A percentile compares a stretch with the other conserved stretches of the same genome.
Evolutionary conservation across 1,140 invertebrate genomes (phyloP).

Genomic region (Papilio xuthus): DNA sequence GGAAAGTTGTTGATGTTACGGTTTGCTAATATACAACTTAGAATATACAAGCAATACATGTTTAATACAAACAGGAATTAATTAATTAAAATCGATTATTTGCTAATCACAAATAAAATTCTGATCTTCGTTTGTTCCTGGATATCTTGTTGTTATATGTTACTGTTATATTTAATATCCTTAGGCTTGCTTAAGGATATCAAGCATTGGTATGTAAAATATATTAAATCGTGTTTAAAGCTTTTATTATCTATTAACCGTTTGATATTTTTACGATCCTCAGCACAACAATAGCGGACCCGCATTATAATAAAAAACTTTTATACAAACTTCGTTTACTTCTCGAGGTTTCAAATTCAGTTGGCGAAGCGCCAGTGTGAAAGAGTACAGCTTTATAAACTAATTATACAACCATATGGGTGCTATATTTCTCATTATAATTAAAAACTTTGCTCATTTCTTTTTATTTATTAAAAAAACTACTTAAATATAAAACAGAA

Average conservation of each 20-base stretch:
- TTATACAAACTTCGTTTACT: slow-evolving; percentile 33
- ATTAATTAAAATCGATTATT: background rate
- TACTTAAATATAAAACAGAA: background rate
- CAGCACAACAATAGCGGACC: slow-evolving; percentile 32
- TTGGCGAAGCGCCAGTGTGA: slow-evolving; percentile 33
- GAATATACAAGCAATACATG: slow-evolving; percentile 4
- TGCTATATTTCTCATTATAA: slow-evolving; percentile 34
- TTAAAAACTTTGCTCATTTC: slow-evolving; percentile 23
- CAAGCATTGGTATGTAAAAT: background rate
- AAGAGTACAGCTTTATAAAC: slow-evolving; percentile 28
- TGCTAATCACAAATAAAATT: background rate
- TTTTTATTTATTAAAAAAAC: slow-evolving; percentile 1
- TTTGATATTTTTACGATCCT: slow-evolving; percentile 31
- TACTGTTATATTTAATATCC: too few species aligned
- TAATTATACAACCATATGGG: slow-evolving; percentile 30
- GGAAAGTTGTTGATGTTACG: slow-evolving; percentile 36
- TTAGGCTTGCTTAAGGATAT: too few species aligned
- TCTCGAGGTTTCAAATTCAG: slow-evolving; percentile 35
- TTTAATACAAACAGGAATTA: slow-evolving; percentile 2
- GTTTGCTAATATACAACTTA: slow-evolving; percentile 1
- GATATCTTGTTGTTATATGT: too few species aligned
- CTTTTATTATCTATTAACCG: slow-evolving; percentile 26
- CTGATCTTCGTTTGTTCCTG: too few species aligned
- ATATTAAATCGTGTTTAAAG: background rate
- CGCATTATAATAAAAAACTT: slow-evolving; percentile 36